These are phyloP conservation scores for Trimorus sp. DNA, from an alignment of 2,888 invertebrate species.

Conservation along the genomic window DNA sequence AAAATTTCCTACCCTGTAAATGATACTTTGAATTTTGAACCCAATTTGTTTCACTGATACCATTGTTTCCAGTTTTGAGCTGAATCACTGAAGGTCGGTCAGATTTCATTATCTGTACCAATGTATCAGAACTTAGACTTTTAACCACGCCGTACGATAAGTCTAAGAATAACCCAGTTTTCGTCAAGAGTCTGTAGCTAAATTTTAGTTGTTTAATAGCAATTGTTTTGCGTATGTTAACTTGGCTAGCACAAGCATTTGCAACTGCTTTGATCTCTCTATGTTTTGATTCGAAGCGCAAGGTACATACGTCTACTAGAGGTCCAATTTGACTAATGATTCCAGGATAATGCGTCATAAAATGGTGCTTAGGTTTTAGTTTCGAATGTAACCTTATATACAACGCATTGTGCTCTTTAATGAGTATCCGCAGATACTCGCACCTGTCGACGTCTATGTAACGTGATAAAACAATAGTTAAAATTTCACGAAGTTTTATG, in stretches of 20 bases:
- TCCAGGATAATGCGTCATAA: slow-evolving; percentile 35
- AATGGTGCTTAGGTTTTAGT: slow-evolving; percentile 44
- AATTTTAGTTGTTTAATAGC: slow-evolving; percentile 21
- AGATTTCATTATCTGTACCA: not conserved
- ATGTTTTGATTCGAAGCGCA: slow-evolving; percentile 38
- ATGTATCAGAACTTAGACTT: not conserved
- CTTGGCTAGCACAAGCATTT: slow-evolving; percentile 1
- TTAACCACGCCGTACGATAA: slow-evolving; percentile 10
- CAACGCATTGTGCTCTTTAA: slow-evolving; percentile 28
- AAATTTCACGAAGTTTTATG: slow-evolving; percentile 22
- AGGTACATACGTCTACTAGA: not conserved
- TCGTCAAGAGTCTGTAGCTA: slow-evolving; percentile 1
- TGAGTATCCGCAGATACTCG: slow-evolving; percentile 10
- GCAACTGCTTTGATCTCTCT: slow-evolving; percentile 16
- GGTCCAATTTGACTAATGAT: slow-evolving; percentile 25
- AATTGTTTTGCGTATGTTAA: slow-evolving; percentile 36
- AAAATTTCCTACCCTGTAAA: slow-evolving; percentile 16
- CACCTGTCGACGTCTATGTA: slow-evolving; percentile 29
- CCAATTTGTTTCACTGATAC: not conserved
- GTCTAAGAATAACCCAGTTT: slow-evolving; percentile 8
- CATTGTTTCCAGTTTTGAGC: not conserved
- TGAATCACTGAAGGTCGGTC: not conserved
- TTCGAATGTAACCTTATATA: slow-evolving; percentile 24
- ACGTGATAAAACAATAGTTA: not conserved
- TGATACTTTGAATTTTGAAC: slow-evolving; percentile 19